Conservation (phyloP, 2,888 invertebrate genomes). For the Nymphalis urticae region DNA sequence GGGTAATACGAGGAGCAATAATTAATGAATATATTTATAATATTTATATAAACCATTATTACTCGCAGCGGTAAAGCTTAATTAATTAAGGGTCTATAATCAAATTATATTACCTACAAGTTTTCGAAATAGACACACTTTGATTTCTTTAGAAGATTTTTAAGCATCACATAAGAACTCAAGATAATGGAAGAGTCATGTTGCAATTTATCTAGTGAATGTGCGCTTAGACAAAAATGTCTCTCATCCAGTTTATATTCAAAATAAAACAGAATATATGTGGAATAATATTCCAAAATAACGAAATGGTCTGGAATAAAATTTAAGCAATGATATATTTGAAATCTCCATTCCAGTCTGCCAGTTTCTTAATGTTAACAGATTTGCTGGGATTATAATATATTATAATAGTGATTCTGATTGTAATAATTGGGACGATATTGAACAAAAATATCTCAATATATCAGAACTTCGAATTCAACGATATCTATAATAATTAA, state of each 20-base stretch:
- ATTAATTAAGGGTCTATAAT: not conserved
- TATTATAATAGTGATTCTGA: too few species aligned
- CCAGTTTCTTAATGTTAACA: not conserved
- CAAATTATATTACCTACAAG: not conserved
- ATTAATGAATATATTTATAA: too few species aligned
- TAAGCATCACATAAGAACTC: not conserved
- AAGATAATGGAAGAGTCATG: slow-evolving; percentile 9
- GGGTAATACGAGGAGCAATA: too few species aligned
- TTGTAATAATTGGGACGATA: too few species aligned
- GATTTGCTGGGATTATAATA: too few species aligned
- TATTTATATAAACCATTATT: too few species aligned
- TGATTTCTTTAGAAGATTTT: not conserved
- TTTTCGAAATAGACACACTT: not conserved
- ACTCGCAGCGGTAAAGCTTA: too few species aligned
- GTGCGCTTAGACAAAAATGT: not conserved
- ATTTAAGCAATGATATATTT: not conserved
- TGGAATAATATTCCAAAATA: not conserved
- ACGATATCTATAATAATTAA: too few species aligned
- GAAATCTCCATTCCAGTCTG: not conserved
- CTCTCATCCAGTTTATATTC: slow-evolving; percentile 8
- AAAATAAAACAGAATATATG: not conserved
- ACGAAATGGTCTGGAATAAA: too few species aligned
- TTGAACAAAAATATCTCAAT: too few species aligned
- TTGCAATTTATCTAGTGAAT: slow-evolving; percentile 2
- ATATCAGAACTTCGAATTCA: too few species aligned